Evolutionary conservation across 2,797 vertebrate species (phyloP).

Genomic region (Brotogeris chrysoptera): DNA sequence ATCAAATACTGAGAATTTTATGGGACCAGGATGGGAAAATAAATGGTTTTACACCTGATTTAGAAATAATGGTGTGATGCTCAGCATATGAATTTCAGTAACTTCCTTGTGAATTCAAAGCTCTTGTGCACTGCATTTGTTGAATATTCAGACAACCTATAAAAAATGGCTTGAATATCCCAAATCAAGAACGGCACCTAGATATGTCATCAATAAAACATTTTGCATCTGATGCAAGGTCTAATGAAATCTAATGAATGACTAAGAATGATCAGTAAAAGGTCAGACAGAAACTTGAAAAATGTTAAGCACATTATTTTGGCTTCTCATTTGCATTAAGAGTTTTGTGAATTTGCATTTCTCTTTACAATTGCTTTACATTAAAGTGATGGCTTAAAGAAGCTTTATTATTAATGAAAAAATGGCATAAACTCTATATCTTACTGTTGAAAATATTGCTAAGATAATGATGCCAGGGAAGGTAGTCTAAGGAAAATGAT

Average conservation of each 20-base stretch:
- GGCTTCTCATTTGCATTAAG: conserved; percentile 21
- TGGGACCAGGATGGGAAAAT: not conserved
- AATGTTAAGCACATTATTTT: conserved; percentile 4
- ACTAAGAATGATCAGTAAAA: conserved; percentile 14
- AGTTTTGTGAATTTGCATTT: not conserved
- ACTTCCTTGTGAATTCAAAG: not conserved
- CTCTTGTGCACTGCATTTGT: not conserved
- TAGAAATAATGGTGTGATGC: not conserved
- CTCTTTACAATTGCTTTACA: not conserved
- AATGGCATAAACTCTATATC: not conserved
- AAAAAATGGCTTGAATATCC: not conserved
- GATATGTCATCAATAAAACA: conserved; percentile 25
- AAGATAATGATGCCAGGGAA: not conserved
- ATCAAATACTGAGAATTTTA: not conserved
- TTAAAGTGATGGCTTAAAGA: not conserved
- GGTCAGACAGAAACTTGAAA: conserved; percentile 10
- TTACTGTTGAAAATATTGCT: not conserved
- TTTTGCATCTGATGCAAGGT: not conserved
- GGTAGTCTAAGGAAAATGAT: not conserved
- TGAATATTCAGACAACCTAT: not conserved
- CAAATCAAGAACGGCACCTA: not conserved
- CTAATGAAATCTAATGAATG: not conserved
- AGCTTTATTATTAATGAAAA: not conserved
- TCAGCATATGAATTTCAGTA: not conserved
- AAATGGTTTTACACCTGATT: not conserved